Conservation (phyloP, 2,888 invertebrate species). For the Esperia sulphurella region DNA sequence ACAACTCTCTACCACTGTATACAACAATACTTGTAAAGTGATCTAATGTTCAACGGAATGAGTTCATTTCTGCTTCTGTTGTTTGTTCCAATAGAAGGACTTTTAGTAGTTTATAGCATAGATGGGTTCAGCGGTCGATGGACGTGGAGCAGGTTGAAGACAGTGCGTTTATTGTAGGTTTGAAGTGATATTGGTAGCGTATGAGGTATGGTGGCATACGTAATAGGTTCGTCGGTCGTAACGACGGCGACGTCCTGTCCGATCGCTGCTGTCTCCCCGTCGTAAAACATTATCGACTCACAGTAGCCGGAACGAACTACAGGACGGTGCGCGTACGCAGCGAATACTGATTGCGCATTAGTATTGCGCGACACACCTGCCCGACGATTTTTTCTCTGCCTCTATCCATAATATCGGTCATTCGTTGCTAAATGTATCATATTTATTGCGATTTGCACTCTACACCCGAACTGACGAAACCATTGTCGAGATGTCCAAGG, state of each 20-base stretch:
- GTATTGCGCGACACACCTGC: constrained; percentile 77
- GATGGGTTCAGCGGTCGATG: constrained; percentile 47
- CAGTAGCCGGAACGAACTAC: constrained; percentile 79
- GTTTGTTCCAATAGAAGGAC: constrained; percentile 24
- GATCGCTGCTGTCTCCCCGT: constrained; percentile 58
- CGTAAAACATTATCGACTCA: constrained; percentile 79
- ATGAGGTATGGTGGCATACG: constrained; percentile 71
- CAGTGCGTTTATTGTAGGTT: constrained; percentile 37
- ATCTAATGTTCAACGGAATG: constrained; percentile 7
- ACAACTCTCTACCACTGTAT: constrained; percentile 37
- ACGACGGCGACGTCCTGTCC: constrained; percentile 79
- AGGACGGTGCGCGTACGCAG: constrained; percentile 71
- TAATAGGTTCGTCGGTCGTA: constrained; percentile 73
- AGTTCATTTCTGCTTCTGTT: constrained; percentile 53
- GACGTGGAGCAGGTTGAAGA: constrained; percentile 50
- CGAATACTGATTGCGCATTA: constrained; percentile 77
- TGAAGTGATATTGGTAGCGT: constrained; percentile 53
- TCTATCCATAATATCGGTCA: constrained; percentile 77
- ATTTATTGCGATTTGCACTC: constrained; percentile 70
- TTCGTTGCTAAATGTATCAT: constrained; percentile 72
- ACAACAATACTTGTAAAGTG: constrained; percentile 9
- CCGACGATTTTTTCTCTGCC: constrained; percentile 67
- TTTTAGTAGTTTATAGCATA: constrained; percentile 22
- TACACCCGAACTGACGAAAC: constrained; percentile 51
- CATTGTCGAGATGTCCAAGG: constrained; percentile 59